phyloP scores from a whole-genome alignment of 2,113 vertebrate genomes.

The Bambusicola thoracicus region DNA sequence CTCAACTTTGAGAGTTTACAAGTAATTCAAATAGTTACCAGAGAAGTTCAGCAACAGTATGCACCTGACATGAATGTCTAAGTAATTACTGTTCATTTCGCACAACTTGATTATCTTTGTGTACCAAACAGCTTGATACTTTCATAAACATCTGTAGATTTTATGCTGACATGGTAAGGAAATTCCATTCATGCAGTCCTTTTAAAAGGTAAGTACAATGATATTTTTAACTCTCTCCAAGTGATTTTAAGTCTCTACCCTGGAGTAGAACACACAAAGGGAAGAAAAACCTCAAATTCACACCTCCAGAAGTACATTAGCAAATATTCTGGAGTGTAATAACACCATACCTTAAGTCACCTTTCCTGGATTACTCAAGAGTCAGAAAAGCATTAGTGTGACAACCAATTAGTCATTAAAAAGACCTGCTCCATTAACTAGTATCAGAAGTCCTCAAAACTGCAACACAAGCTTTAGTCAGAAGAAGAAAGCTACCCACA shows the following conservation, averaged over 20 bases:
- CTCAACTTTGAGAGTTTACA: slow-evolving; percentile 39
- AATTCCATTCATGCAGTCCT: neutral
- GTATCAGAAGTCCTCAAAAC: slow-evolving; percentile 58
- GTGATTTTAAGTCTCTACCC: slow-evolving; percentile 54
- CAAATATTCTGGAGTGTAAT: slow-evolving; percentile 47
- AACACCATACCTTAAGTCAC: slow-evolving; percentile 26
- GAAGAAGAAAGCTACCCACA: slow-evolving; percentile 66
- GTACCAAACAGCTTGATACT: neutral
- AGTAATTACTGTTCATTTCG: neutral
- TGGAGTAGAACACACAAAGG: slow-evolving; percentile 49
- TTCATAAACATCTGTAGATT: neutral
- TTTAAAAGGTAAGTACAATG: slow-evolving; percentile 38
- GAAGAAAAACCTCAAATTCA: slow-evolving; percentile 57
- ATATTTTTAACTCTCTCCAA: slow-evolving; percentile 54
- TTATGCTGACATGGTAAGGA: neutral
- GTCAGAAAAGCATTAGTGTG: slow-evolving; percentile 58
- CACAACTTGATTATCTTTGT: neutral
- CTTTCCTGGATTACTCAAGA: slow-evolving; percentile 18
- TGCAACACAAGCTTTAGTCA: slow-evolving; percentile 73
- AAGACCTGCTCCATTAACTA: slow-evolving; percentile 60
- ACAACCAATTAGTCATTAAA: slow-evolving; percentile 61
- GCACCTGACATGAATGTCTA: neutral
- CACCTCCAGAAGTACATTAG: slow-evolving; percentile 27
- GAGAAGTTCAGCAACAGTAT: neutral
- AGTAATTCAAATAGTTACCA: slow-evolving; percentile 25